Evolutionary conservation across 1,140 invertebrate species (phyloP).

Genomic region (Berghia stephanieae): DNA sequence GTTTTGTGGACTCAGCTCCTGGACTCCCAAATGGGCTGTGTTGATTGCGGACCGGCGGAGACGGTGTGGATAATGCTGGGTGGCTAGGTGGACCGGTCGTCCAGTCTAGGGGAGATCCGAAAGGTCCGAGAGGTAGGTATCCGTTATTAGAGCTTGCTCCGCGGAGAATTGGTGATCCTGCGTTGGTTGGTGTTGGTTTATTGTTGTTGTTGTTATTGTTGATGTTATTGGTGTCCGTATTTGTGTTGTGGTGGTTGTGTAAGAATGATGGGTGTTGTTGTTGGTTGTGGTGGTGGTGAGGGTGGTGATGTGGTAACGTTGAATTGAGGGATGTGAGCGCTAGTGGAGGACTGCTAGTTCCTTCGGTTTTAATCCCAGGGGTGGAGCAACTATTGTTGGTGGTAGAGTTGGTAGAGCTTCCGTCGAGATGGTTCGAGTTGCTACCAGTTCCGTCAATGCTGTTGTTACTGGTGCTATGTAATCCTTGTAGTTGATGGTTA

Average conservation of each 20-base stretch:
- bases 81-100: background rate
- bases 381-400: background rate
- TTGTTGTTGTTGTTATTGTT: background rate
- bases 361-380: too few species aligned
- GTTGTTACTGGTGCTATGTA: background rate
- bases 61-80: slow-evolving; percentile 30
- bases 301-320: background rate
- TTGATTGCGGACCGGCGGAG: slow-evolving; percentile 26
- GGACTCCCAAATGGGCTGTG: slow-evolving; percentile 33
- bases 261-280: slow-evolving; percentile 18
- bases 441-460: too few species aligned
- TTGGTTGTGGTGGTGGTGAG: background rate
- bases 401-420: background rate
- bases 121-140: background rate
- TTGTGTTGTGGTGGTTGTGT: background rate
- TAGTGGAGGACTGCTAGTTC: too few species aligned
- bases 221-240: slow-evolving; percentile 1
- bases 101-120: slow-evolving; percentile 13
- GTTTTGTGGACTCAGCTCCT: slow-evolving; percentile 17
- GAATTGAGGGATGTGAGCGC: too few species aligned
- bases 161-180: background rate
- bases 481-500: background rate
- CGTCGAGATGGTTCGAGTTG: too few species aligned
- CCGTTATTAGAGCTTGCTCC: background rate
- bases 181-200: background rate